These are phyloP conservation scores for Allacma fusca DNA, from an alignment of 2,888 invertebrate species.

Conservation along the genomic window DNA sequence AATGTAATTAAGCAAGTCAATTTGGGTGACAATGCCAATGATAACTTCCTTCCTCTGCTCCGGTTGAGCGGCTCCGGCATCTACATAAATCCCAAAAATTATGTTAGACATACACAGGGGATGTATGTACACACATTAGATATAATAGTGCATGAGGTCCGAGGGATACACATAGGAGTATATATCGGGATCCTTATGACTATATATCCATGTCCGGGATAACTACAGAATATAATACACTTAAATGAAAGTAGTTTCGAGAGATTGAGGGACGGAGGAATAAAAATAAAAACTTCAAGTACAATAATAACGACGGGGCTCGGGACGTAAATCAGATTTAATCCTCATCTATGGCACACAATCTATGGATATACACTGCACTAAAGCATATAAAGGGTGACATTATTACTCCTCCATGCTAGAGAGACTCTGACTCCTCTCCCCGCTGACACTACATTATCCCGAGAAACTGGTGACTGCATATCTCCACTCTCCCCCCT, in stretches of 20 bases:
- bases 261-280: conserved; percentile 8
- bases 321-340: conserved; percentile 1
- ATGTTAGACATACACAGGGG: too few relatives aligned
- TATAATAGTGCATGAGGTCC: too few relatives aligned
- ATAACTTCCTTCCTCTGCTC: conserved; percentile 68
- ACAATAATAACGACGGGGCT: conserved; percentile 7
- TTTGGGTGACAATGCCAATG: conserved; percentile 75
- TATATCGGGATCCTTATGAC: too few relatives aligned
- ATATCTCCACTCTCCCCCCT: too few relatives aligned
- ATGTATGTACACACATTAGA: too few relatives aligned
- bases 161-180: too few relatives aligned
- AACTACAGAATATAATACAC: too few relatives aligned
- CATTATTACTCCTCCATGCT: not conserved
- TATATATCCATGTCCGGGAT: too few relatives aligned
- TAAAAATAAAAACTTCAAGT: conserved; percentile 16
- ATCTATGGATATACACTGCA: not conserved
- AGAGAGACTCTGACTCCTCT: too few relatives aligned
- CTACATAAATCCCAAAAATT: conserved; percentile 40
- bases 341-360: conserved; percentile 1
- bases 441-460: too few relatives aligned
- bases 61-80: conserved; percentile 53
- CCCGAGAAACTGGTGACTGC: too few relatives aligned
- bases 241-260: not conserved
- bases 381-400: not conserved
- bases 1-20: conserved; percentile 75